These are phyloP conservation scores for Sardinella longiceps DNA, from an alignment of 2,797 vertebrate genomes.

Conservation along the genomic window DNA sequence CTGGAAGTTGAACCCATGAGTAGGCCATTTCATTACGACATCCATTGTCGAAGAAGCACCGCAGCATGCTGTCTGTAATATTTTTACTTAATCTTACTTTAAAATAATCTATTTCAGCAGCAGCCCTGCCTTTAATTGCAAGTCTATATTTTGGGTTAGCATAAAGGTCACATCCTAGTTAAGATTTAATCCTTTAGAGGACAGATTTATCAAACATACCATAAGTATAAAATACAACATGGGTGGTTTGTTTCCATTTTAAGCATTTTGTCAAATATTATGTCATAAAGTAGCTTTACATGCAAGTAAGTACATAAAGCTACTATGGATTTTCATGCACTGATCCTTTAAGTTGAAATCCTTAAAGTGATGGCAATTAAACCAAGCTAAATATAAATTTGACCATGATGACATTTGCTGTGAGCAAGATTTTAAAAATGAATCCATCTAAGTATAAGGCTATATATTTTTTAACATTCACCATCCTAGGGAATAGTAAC, in stretches of 20 bases:
- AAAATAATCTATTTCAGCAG: not conserved
- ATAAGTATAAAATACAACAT: too few species aligned
- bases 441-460: not conserved
- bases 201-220: not conserved
- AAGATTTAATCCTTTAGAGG: not conserved
- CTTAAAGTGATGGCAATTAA: too few species aligned
- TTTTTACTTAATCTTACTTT: not conserved
- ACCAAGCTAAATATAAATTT: not conserved
- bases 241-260: too few species aligned
- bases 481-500: not conserved
- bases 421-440: not conserved
- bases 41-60: not conserved
- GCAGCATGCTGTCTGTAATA: not conserved
- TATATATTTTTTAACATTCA: not conserved
- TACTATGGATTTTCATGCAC: too few species aligned
- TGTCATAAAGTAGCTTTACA: not conserved
- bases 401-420: not conserved
- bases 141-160: not conserved
- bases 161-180: not conserved
- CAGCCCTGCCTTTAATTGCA: not conserved
- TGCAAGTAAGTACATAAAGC: too few species aligned
- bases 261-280: not conserved
- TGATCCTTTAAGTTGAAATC: too few species aligned
- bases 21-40: conserved; percentile 10
- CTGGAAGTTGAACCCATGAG: conserved; percentile 22